Evolutionary conservation across 1,140 invertebrate species (phyloP).

Genomic region (Pogonus chalceus): DNA sequence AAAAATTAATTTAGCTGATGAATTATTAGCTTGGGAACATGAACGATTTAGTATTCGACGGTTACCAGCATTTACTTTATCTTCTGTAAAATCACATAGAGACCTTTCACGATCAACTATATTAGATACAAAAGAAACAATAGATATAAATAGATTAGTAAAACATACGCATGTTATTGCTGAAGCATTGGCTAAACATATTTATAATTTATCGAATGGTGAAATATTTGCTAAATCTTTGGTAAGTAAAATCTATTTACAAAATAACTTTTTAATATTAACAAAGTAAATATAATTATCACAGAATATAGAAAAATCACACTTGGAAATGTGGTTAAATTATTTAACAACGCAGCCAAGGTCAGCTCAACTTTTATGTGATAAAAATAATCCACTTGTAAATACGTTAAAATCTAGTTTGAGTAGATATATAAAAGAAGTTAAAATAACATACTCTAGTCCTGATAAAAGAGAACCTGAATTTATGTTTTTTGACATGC

Average conservation of each 20-base stretch:
- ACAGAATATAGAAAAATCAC: conserved; percentile 61
- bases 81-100: conserved; percentile 58
- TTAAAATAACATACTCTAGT: conserved; percentile 54
- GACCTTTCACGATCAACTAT: conserved; percentile 49
- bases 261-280: not conserved
- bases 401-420: conserved; percentile 61
- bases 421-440: conserved; percentile 63
- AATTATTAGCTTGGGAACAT: conserved; percentile 91
- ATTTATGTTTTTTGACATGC: conserved; percentile 81
- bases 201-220: conserved; percentile 70
- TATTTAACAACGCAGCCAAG: conserved; percentile 61
- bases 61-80: conserved; percentile 84
- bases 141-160: conserved; percentile 50
- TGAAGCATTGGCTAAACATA: conserved; percentile 70
- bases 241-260: conserved; percentile 40
- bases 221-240: conserved; percentile 58
- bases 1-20: conserved; percentile 95
- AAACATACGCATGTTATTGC: conserved; percentile 68
- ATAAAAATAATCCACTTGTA: conserved; percentile 55
- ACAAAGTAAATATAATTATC: conserved; percentile 16
- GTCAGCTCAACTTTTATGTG: conserved; percentile 58
- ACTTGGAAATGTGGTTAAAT: conserved; percentile 63
- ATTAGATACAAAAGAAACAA: conserved; percentile 46
- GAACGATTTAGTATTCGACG: conserved; percentile 89
- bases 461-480: conserved; percentile 84